A percentile compares a stretch with the other conserved stretches of the same genome.
Conservation (phyloP, 1,140 invertebrate genomes). For the Subanguina moxae region DNA sequence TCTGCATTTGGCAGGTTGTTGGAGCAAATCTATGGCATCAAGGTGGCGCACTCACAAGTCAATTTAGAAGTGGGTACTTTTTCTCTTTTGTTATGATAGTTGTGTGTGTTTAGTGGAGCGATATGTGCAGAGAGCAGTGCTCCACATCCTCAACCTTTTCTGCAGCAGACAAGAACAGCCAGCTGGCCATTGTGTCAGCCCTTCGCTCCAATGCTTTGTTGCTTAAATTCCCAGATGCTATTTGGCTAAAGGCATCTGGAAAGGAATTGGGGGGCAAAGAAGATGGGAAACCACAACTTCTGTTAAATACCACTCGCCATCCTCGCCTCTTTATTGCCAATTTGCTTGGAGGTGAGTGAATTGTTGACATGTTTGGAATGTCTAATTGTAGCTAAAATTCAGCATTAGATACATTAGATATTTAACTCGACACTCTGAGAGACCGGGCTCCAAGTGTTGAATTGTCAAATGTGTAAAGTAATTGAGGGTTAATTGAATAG, state of each 20-base stretch:
- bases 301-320: not conserved
- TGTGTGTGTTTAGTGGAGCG: conserved; percentile 1
- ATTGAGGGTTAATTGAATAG: too few relatives aligned
- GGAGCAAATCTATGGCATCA: conserved; percentile 3
- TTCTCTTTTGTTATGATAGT: not conserved
- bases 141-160: not conserved
- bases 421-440: too few relatives aligned
- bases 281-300: not conserved
- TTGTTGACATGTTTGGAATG: too few relatives aligned
- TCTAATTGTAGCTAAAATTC: too few relatives aligned
- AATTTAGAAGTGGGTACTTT: conserved; percentile 1
- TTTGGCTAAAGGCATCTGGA: not conserved
- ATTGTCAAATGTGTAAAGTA: too few relatives aligned
- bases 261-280: not conserved
- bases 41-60: not conserved
- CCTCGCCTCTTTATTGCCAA: not conserved
- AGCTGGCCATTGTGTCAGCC: not conserved
- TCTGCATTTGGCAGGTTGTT: not conserved
- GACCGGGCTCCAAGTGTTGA: too few relatives aligned
- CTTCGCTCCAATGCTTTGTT: not conserved
- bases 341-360: conserved; percentile 4
- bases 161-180: not conserved
- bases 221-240: conserved; percentile 10
- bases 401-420: too few relatives aligned
- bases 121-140: conserved; percentile 12